Base-by-base conservation (phyloP, 2,113 vertebrate genomes). In the Pomatostomus ruficeps region DNA sequence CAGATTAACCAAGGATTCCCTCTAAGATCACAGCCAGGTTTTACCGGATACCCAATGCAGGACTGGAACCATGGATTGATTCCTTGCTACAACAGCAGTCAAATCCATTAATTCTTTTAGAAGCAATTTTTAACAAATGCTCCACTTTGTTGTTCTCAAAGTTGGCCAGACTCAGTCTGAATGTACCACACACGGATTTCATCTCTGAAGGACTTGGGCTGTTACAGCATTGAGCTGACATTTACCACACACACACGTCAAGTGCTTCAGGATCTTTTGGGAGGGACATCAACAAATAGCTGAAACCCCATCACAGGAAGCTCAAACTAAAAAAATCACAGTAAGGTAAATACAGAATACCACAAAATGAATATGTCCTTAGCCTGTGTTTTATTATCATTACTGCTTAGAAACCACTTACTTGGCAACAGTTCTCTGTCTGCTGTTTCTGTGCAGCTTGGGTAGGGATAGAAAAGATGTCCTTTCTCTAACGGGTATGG, bases 391-490 rank as follows among this genome's bases (percentile, higher is more conserved):
- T 95, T 91, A 94, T 95, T 92, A 85, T 84, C 73, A 76, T 62
- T 85, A 95, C 95, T 74, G 94, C 97, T 97, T 89, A 82, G 76
- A 97, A 96, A 94, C 93, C 85, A 99, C 99, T 98, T 98, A 99
- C 99, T 98, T 97, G 99, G 99, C 96, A 99, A 97, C 51, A 99
- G 98, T 71, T 99, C 99, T 97, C 99, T 98, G 93, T 99, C 99
- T 97, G 99, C 99, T 88, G 98, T 99, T 97, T 99, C 99, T 97
- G 99, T 99, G 98, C 99, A 99, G 89, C 99, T 99, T 26, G 99
- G 99, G 86, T 99, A 99, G 33, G 99, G 99, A 92, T 99, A 99
- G 98, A 99, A 99, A 54, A 99, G 98, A 96, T 99, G 99, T 79
- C 99, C 99, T 97, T 99, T 99, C 96, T 99, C 99, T 95, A 99